phyloP scores from a whole-genome alignment of 2,797 vertebrate genomes.

The Mus spretus region DNA sequence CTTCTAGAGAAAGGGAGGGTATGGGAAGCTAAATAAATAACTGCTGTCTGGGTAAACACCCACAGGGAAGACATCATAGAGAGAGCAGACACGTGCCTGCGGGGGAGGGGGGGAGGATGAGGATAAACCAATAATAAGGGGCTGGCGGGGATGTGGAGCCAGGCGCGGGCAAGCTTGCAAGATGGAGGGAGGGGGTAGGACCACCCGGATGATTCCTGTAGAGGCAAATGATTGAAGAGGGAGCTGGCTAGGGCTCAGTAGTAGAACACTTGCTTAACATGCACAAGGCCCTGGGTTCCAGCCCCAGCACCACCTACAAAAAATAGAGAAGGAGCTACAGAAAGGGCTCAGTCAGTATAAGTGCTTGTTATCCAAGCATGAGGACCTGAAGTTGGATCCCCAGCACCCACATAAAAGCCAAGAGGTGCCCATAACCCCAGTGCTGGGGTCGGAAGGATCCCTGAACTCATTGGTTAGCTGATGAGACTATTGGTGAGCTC shows the following conservation, averaged over 20 bases:
- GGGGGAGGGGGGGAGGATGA: background rate
- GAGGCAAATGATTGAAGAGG: background rate
- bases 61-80: background rate
- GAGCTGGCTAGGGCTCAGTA: background rate
- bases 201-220: no score
- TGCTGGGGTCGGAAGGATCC: background rate
- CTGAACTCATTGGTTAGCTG: background rate
- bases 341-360: background rate
- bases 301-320: background rate
- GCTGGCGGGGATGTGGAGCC: rapidly evolving
- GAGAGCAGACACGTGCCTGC: background rate
- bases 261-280: no score
- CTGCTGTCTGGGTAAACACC: background rate
- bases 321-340: background rate
- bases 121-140: background rate
- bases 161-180: rapidly evolving
- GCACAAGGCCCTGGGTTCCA: background rate
- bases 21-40: constrained; percentile 44
- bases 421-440: background rate
- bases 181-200: rapidly evolving
- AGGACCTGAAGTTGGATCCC: background rate
- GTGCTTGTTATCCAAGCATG: background rate
- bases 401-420: background rate
- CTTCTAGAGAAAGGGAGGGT: constrained; percentile 20
- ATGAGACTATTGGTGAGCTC: background rate